Evolutionary conservation across 2,113 vertebrate genomes (phyloP).

Genomic region (Fregata magnificens): DNA sequence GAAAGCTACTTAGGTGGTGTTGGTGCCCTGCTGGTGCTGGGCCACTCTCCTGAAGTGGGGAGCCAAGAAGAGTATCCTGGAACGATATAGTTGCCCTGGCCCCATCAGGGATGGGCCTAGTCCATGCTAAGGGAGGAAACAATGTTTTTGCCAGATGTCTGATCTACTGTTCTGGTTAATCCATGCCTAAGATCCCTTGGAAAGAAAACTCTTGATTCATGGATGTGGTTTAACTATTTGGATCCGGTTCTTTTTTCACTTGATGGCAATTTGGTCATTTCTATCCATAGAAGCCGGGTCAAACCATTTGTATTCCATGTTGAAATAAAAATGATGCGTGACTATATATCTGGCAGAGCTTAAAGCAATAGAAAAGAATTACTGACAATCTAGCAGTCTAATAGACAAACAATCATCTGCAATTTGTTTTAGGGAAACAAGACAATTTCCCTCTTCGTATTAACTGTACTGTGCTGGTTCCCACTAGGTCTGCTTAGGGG

Average conservation of each 20-base stretch:
- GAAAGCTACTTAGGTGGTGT: not conserved
- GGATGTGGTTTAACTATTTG: not conserved
- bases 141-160: not conserved
- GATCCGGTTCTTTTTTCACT: not conserved
- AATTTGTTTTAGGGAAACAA: slow-evolving; percentile 3
- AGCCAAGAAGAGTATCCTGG: not conserved
- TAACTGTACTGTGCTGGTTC: not conserved
- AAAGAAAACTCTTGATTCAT: not conserved
- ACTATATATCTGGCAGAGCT: not conserved
- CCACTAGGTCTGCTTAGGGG: not conserved
- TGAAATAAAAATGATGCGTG: not conserved
- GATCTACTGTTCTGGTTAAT: not conserved
- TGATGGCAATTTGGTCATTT: not conserved
- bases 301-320: not conserved
- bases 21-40: not conserved
- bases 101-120: not conserved
- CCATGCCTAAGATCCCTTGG: not conserved
- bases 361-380: not conserved
- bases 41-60: not conserved
- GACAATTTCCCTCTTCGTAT: not conserved
- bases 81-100: not conserved
- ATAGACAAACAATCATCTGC: not conserved
- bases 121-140: not conserved
- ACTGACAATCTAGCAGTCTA: not conserved
- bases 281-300: not conserved